Evolutionary conservation across 2,888 invertebrate species (phyloP).

Genomic region (Sinopyrophorus schimmeli): DNA sequence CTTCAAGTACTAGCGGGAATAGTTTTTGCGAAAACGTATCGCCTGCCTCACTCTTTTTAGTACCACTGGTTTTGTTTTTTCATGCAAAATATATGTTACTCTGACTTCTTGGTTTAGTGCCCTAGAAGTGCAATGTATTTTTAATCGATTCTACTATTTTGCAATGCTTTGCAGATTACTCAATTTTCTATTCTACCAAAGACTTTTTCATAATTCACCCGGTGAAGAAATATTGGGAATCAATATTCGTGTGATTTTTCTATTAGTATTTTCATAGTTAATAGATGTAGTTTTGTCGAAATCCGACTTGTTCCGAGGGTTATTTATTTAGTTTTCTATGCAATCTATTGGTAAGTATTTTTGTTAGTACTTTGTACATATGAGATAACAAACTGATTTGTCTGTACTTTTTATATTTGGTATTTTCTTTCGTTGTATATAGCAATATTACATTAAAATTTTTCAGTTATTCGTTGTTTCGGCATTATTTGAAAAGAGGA

Average conservation of each 20-base stretch:
- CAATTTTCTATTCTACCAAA: slow-evolving; percentile 1
- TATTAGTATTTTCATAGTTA: slow-evolving; percentile 11
- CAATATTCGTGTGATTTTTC: slow-evolving; percentile 7
- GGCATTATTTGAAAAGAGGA: too few relatives aligned
- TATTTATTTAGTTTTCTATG: slow-evolving; percentile 1
- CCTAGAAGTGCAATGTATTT: background rate
- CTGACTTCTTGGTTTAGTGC: background rate
- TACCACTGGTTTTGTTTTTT: background rate
- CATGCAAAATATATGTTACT: background rate
- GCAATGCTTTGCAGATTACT: background rate
- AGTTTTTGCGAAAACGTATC: background rate
- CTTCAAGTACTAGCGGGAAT: background rate
- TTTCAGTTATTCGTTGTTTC: too few relatives aligned
- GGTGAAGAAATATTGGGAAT: background rate
- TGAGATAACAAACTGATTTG: too few relatives aligned
- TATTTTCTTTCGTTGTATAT: too few relatives aligned
- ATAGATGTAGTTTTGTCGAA: slow-evolving; percentile 5
- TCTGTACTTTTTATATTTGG: too few relatives aligned
- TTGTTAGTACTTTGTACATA: too few relatives aligned
- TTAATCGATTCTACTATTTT: slow-evolving; percentile 3
- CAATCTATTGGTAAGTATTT: background rate
- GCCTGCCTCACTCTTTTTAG: background rate
- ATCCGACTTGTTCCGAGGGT: slow-evolving; percentile 7
- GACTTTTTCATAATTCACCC: background rate
- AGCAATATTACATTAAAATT: too few relatives aligned